phyloP scores from a whole-genome alignment of 2,797 vertebrate genomes.

The Chromis chromis region DNA sequence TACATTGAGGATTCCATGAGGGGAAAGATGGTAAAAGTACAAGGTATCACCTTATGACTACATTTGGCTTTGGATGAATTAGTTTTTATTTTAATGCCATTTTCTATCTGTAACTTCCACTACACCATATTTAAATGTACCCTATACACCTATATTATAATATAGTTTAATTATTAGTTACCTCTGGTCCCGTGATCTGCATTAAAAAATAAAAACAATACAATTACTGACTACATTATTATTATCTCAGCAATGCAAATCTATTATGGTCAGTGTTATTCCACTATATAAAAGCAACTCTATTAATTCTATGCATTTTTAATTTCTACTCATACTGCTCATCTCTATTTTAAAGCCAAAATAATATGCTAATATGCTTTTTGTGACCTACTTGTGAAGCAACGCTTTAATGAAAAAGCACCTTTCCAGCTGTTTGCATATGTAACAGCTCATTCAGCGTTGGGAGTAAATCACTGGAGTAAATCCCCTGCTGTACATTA shows the following conservation, averaged over 20 bases:
- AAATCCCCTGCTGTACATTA: background rate
- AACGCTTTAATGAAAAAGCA: background rate
- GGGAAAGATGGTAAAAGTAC: constrained; percentile 5
- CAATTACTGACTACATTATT: constrained; percentile 11
- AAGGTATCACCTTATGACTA: background rate
- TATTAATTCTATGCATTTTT: background rate
- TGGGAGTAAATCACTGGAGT: too few relatives aligned
- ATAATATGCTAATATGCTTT: background rate
- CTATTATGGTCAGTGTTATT: background rate
- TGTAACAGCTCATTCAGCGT: background rate
- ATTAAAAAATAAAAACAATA: constrained; percentile 46
- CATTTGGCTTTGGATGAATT: too few relatives aligned
- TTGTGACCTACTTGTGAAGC: background rate
- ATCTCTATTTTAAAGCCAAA: background rate
- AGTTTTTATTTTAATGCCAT: background rate
- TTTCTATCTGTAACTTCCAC: constrained; percentile 10
- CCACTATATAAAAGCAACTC: background rate
- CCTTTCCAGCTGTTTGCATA: background rate
- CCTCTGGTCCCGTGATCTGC: constrained; percentile 79
- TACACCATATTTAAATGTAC: background rate
- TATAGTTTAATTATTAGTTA: constrained; percentile 49
- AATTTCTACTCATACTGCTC: background rate
- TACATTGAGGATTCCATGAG: background rate
- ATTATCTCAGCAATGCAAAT: background rate
- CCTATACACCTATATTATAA: too few relatives aligned